Conservation (phyloP, 2,888 invertebrate genomes). For the Agriopis marginaria region DNA sequence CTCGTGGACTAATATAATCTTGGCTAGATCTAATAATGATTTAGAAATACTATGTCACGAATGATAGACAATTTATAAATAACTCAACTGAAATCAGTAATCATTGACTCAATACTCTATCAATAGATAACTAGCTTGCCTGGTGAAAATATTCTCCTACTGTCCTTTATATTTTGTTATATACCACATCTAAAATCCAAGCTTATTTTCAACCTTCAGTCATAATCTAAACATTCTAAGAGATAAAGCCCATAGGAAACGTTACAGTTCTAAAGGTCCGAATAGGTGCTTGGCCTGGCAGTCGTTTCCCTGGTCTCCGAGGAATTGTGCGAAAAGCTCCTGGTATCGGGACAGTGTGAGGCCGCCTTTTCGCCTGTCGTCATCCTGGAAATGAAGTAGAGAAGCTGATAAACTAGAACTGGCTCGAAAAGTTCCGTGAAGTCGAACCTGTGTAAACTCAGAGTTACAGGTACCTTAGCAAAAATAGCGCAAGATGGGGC, state of each 20-base stretch:
- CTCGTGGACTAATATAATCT: slow-evolving; percentile 1
- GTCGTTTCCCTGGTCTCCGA: slow-evolving; percentile 91
- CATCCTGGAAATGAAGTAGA: slow-evolving; percentile 87
- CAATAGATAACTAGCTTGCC: not conserved
- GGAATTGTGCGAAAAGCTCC: slow-evolving; percentile 93
- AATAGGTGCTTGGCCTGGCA: slow-evolving; percentile 92
- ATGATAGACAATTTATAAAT: slow-evolving; percentile 48
- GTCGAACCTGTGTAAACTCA: not conserved
- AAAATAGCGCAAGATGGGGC: too few species aligned
- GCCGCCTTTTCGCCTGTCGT: slow-evolving; percentile 92
- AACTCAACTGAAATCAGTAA: slow-evolving; percentile 16
- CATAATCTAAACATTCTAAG: slow-evolving; percentile 16
- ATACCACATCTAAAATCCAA: not conserved
- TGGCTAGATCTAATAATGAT: slow-evolving; percentile 17
- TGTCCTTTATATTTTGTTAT: not conserved
- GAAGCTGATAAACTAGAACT: not conserved
- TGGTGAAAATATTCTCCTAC: not conserved
- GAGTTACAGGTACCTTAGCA: too few species aligned
- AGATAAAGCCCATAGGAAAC: not conserved
- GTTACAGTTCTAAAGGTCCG: slow-evolving; percentile 88
- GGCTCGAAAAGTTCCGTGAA: not conserved
- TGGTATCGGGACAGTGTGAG: slow-evolving; percentile 92
- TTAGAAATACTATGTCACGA: slow-evolving; percentile 57
- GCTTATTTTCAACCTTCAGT: slow-evolving; percentile 4
- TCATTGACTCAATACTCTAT: slow-evolving; percentile 6